Base-by-base conservation (phyloP, 2,797 vertebrate genomes). In the Anabacerthia variegaticeps region DNA sequence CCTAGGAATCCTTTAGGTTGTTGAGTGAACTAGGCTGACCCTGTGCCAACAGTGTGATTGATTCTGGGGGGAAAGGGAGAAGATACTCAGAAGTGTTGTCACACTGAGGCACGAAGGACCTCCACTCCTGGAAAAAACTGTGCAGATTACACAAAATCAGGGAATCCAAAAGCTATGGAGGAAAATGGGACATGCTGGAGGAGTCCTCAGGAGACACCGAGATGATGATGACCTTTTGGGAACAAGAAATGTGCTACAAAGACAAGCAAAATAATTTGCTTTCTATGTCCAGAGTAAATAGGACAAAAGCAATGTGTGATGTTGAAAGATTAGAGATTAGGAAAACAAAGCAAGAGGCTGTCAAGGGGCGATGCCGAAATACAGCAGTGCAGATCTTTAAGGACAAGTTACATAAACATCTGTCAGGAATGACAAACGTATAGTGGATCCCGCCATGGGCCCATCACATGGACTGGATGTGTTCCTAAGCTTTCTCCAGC, bases 391-490 rank as follows among this genome's bases (percentile, higher is more conserved):
- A 93, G 85, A 94, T 84, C 43, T 87, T 89, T 20, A 59, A 90
- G 92, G 93, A 87, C 83, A 85, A 92, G 80, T 85, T 93, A 88
- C 71, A 78, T 69, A 96, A 95, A 95, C 88, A 94, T 72, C 92
- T 93, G 92, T 92, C 94, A 92, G 91, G 61, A 74, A 93, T 91
- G 90, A 95, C 90, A 94, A 96, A 95, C 28, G 5, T 88, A 90
- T 4, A 86, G 80, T 14, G 62, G 82, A 65, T 78, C 61, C 76
- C 56, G 75, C 92, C 36, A 3, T 2, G 78, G 93, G 46, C 72
- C 5, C 5, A 51, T 92, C 67, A 78, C 62, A 85, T 12, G 82
- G 68, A 66, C 83, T 92, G 80, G 95, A 84, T 5, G 39, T 18
- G 77, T 73, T 95, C 85, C 93, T 90, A 30, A 79, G 74, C 43